phyloP scores from a whole-genome alignment of 2,797 vertebrate species.

The Salarias fasciatus region DNA sequence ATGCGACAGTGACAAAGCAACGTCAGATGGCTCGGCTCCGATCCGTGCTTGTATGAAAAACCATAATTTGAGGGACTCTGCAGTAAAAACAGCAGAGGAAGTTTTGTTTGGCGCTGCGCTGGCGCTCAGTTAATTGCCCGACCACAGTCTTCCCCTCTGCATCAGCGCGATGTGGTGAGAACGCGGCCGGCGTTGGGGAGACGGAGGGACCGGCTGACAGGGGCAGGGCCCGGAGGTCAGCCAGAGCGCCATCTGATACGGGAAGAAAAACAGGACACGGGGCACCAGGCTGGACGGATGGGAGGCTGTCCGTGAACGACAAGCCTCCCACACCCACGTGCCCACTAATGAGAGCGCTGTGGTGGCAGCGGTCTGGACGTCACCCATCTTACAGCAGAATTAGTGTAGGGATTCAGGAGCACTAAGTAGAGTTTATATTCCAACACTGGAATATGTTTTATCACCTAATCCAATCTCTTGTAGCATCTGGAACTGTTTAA shows the following conservation, averaged over 20 bases:
- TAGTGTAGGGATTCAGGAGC: conserved; percentile 67
- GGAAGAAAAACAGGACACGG: conserved; percentile 55
- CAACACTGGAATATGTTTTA: conserved; percentile 62
- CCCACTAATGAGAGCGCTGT: conserved; percentile 67
- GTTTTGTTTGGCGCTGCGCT: conserved; percentile 82
- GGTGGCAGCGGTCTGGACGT: conserved; percentile 65
- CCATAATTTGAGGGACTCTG: conserved; percentile 79
- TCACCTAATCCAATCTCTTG: conserved; percentile 66
- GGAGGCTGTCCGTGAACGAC: conserved; percentile 49
- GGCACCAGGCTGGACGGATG: conserved; percentile 46
- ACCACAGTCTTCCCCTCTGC: conserved; percentile 82
- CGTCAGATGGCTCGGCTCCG: conserved; percentile 56
- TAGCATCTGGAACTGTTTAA: conserved; percentile 76
- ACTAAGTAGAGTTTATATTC: conserved; percentile 61
- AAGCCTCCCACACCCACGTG: conserved; percentile 60
- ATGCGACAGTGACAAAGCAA: conserved; percentile 70
- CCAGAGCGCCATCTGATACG: conserved; percentile 65
- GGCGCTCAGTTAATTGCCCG: conserved; percentile 79
- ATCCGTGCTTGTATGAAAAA: conserved; percentile 73
- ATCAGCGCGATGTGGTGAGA: conserved; percentile 76
- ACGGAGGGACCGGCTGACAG: conserved; percentile 50
- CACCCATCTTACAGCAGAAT: conserved; percentile 65
- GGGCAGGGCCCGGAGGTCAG: conserved; percentile 56
- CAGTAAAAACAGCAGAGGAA: conserved; percentile 84
- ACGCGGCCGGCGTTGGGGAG: conserved; percentile 65